Conservation (phyloP, 2,797 vertebrate species). For the Gymnocypris eckloni region DNA sequence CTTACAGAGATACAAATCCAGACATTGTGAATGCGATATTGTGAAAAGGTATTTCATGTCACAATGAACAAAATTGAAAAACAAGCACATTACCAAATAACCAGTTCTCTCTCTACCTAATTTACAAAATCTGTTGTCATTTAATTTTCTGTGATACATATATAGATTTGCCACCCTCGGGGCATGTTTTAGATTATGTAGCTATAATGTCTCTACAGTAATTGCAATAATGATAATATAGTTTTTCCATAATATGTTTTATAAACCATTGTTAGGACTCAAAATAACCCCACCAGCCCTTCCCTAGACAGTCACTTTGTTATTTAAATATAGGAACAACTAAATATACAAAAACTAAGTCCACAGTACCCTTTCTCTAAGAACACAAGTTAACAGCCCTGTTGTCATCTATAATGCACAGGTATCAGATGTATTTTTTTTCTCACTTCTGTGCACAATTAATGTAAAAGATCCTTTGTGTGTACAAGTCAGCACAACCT, state of each 20-base stretch:
- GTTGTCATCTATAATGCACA: slow-evolving; percentile 50
- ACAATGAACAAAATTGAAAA: slow-evolving; percentile 77
- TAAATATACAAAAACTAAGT: slow-evolving; percentile 73
- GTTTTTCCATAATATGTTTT: slow-evolving; percentile 68
- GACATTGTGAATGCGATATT: slow-evolving; percentile 65
- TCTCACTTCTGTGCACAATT: slow-evolving; percentile 39
- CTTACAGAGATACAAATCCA: slow-evolving; percentile 63
- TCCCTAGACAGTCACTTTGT: slow-evolving; percentile 41
- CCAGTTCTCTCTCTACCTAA: slow-evolving; percentile 74
- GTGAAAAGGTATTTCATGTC: slow-evolving; percentile 74
- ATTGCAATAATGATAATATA: slow-evolving; percentile 73
- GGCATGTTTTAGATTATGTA: slow-evolving; percentile 68
- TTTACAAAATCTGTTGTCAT: slow-evolving; percentile 80
- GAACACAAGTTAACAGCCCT: slow-evolving; percentile 53
- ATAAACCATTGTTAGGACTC: slow-evolving; percentile 66
- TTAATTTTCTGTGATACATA: slow-evolving; percentile 68
- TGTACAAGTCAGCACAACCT: slow-evolving; percentile 75
- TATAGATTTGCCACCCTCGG: slow-evolving; percentile 63
- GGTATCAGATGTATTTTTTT: slow-evolving; percentile 37
- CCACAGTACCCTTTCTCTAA: slow-evolving; percentile 40
- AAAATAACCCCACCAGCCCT: slow-evolving; percentile 59
- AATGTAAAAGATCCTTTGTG: slow-evolving; percentile 62
- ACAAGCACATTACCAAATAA: slow-evolving; percentile 80
- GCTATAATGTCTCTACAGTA: slow-evolving; percentile 68
- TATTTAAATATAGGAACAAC: slow-evolving; percentile 71